Evolutionary conservation across 2,888 invertebrate species (phyloP), one percentile per base, ranked within the genome.

Genomic region (Lysandra coridon): DNA sequence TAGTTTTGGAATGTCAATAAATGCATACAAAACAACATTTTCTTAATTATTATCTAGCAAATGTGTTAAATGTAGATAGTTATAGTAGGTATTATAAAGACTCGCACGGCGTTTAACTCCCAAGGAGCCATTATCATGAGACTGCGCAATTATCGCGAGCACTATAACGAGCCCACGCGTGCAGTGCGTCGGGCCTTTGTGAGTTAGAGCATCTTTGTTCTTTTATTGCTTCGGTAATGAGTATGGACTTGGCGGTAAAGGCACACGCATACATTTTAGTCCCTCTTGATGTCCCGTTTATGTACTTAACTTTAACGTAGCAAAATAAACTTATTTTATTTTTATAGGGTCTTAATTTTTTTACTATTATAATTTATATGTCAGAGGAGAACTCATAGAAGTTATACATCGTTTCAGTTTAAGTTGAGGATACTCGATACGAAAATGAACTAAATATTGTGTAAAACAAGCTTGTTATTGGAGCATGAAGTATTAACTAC

Each of bases 401-500:
- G 14, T 60, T 4, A 40, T 6, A 1, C 40, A 60, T 60, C n/a
- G n/a, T 69, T 69, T 69, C 69, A 69, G 33, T 33, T 69, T 33
- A 5, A 69, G 33, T 64, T 64, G 1, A 62, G 60, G n/a, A 64
- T 14, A 37, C 69, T 69, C 14, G 14, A 12, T 69, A 37, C 17
- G 30, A 69, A 37, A 69, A 4, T 37, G 3, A 69, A 69, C 33
- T 2, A 37, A 69, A 69, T 69, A 33, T 69, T 14, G 69, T 69
- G 69, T 69, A 33, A 33, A 69, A 69, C 69, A 69, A 69, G 69
- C 69, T 10, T 5, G 69, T 75, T 75, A 75, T 44, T 75, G 74
- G 69, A 37, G 69, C 33, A 37, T 23, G 49, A 75, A 49, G 44
- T 75, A 75, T 53, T 33, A 53, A 75, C 53, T 30, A 53, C 75